Base-by-base conservation (phyloP, 2,113 vertebrate species). In the Rhinogobius similis region DNA sequence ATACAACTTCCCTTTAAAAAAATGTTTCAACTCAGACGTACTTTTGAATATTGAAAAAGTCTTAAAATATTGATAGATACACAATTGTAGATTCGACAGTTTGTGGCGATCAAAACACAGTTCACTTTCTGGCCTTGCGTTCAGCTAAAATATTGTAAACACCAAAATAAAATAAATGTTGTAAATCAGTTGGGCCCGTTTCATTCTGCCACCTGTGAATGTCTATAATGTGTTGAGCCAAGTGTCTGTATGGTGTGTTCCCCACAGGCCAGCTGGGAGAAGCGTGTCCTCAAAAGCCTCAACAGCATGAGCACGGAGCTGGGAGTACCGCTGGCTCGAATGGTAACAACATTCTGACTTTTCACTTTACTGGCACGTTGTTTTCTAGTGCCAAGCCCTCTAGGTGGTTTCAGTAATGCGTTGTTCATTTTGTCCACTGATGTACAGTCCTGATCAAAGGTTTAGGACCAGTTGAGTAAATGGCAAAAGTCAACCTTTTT, bases 221-320 rank as follows among this genome's bases (percentile, higher is more conserved):
- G 50, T 53, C 10, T 24, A 1, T 26, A 29, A 36, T 20, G 70
- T 77, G 48, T 67, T 10, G 43, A 39, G 29, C 29, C 29, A 29
- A 29, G 29, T 82, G 50, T 72, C 50, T 72, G 18, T 79, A 18
- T 52, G 43, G 10, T 52, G 50, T 52, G n/a, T n/a, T 50, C 26
- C 6, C 82, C 90, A 76, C 89, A 99, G 97, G 95, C 94, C 86
- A 94, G 92, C 90, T 99, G 97, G 97, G 98, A 99, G 85, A 98
- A 96, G 72, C 93, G 97, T 82, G 94, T 99, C 85, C 88, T 98
- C 76, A 98, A 97, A 93, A 99, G 98, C 88, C 90, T 99, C 43
- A 99, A 99, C 93, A 98, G 96, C 85, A 98, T 99, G 97, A 96
- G 95, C 70, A 94, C 94, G 26, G 98, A 99, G 82, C 92, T 98